Evolutionary conservation across 2,888 invertebrate species (phyloP), one percentile per base, ranked within the genome.

Genomic region (Tortrix viridana): DNA sequence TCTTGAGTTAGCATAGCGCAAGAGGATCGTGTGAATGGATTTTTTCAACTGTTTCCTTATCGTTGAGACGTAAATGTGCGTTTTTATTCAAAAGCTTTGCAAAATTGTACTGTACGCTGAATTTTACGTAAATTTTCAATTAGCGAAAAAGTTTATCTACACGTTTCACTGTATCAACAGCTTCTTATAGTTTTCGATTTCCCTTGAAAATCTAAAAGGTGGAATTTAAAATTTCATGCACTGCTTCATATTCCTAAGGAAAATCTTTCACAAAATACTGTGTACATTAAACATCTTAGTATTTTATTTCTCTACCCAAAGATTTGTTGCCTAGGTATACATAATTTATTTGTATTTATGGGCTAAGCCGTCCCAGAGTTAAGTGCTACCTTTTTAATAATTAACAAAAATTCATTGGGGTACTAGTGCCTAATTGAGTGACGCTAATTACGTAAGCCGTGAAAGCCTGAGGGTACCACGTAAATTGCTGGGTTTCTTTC

Each of bases 361-460:
- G 67, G 65, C 67, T 69, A 70, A 74, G 73, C 66, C 69, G 74
- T 69, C 66, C 73, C 72, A 69, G 73, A 80, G 78, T 84, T 85
- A 84, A 89, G 90, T 89, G 90, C 89, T 86, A 84, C 88, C 88
- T 88, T 86, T 89, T 92, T 88, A 90, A 90, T 89, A 84, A 90
- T 91, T 89, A 89, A 89, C 86, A 82, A 87, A 88, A 89, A 85
- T 87, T 88, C 87, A 84, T 82, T 80, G 75, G 76, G 74, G 80
- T 75, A 81, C 79, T 86, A 86, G 87, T 85, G 89, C 79, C 86
- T 92, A 90, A 91, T 88, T 92, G 92, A 89, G 88, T 90, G 90
- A 91, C 85, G 85, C 87, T 90, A 91, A 92, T 90, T 90, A 81
- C 85, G 81, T 86, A 84, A 88, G 85, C 86, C 87, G 82, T 86